phyloP scores from a whole-genome alignment of 2,888 invertebrate genomes.

The Trissolcus brochymenae region DNA sequence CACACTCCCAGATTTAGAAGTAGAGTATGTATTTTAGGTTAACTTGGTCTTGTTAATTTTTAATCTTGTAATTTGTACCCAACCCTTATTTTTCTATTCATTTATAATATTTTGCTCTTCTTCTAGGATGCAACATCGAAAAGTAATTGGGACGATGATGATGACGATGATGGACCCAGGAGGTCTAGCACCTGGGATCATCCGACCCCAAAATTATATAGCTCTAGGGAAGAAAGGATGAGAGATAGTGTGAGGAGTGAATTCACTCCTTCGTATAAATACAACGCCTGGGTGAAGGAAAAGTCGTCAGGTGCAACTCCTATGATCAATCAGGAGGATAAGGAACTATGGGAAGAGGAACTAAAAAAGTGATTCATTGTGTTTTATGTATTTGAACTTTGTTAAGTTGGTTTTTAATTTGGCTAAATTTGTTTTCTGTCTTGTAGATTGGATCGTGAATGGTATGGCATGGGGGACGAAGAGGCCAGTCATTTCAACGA shows the following conservation, averaged over 20 bases:
- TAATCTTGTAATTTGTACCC: not conserved
- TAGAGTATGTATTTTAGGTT: conserved; percentile 69
- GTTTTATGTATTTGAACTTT: not conserved
- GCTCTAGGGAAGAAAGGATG: conserved; percentile 65
- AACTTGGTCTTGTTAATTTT: not conserved
- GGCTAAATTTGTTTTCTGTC: not conserved
- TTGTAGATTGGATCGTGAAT: conserved; percentile 90
- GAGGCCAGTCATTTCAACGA: conserved; percentile 95
- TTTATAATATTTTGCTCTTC: not conserved
- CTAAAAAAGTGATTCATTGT: conserved; percentile 78
- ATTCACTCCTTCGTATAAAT: conserved; percentile 92
- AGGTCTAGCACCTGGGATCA: conserved; percentile 94
- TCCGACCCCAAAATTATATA: conserved; percentile 86
- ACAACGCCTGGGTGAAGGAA: conserved; percentile 86
- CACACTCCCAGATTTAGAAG: conserved; percentile 84
- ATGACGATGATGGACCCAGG: conserved; percentile 79
- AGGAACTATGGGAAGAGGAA: conserved; percentile 92
- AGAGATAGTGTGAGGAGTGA: conserved; percentile 76
- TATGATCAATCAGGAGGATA: conserved; percentile 79
- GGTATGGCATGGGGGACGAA: conserved; percentile 97
- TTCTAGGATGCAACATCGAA: conserved; percentile 79
- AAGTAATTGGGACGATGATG: conserved; percentile 86
- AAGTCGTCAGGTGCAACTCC: conserved; percentile 83
- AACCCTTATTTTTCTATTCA: not conserved
- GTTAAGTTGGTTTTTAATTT: not conserved